Percentiles rank a stretch among this genome's conserved stretches.
phyloP scores from a whole-genome alignment of 1,140 invertebrate genomes.

The Polypedilum pembai region DNA sequence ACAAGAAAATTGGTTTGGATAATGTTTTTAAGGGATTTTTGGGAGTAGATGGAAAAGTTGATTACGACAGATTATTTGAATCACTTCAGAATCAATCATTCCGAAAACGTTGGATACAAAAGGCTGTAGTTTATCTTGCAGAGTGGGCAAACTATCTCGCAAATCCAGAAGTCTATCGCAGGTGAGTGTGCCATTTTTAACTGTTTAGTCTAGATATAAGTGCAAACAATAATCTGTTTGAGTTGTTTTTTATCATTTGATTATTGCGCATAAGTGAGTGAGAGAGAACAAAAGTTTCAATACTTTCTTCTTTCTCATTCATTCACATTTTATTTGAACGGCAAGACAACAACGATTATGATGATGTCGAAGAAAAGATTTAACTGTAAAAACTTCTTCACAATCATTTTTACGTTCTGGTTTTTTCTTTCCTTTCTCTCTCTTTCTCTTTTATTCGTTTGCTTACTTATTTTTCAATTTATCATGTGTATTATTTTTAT shows the following conservation, averaged over 20 bases:
- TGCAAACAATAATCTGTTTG: too few relatives aligned
- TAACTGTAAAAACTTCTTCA: slow-evolving; percentile 10
- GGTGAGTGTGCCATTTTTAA: slow-evolving; percentile 44
- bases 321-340: too few relatives aligned
- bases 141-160: slow-evolving; percentile 64
- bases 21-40: slow-evolving; percentile 54
- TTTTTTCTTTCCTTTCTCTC: slow-evolving; percentile 4
- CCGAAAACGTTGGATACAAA: slow-evolving; percentile 67
- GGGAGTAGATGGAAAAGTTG: slow-evolving; percentile 57
- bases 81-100: slow-evolving; percentile 69
- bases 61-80: slow-evolving; percentile 62
- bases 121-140: slow-evolving; percentile 62
- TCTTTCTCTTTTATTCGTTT: slow-evolving; percentile 2
- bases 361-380: neutral
- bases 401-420: slow-evolving; percentile 21
- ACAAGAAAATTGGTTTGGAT: slow-evolving; percentile 62
- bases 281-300: too few relatives aligned
- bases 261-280: too few relatives aligned
- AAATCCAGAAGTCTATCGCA: slow-evolving; percentile 64
- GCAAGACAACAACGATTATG: too few relatives aligned
- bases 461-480: neutral
- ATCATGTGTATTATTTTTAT: neutral
- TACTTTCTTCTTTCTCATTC: too few relatives aligned
- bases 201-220: too few relatives aligned
- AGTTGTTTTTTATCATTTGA: too few relatives aligned